A percentile compares a stretch with the other conserved stretches of the same genome.
Evolutionary conservation across 2,888 invertebrate species (phyloP).

Genomic region (Mycalesis mineus): DNA sequence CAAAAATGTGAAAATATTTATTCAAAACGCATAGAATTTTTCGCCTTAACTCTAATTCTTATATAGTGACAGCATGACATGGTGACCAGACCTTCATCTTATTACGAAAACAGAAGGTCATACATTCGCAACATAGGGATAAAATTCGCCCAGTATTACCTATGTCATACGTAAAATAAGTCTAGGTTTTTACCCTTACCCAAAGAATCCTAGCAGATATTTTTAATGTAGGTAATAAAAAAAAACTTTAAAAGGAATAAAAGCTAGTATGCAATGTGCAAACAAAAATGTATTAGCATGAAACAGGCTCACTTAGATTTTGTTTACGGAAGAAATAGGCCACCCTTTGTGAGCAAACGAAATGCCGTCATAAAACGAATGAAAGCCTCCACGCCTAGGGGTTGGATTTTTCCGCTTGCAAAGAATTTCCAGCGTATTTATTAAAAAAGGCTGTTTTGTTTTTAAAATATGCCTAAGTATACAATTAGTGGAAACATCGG

Average conservation of each 20-base stretch:
- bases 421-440: not conserved
- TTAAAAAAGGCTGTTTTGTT: not conserved
- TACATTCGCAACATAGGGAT: no score
- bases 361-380: constrained; percentile 1
- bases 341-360: constrained; percentile 1
- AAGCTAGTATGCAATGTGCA: not conserved
- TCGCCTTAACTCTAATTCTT: no score
- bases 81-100: no score
- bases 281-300: not conserved
- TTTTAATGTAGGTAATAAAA: not conserved
- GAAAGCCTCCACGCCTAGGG: not conserved
- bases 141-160: no score
- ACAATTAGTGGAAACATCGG: no score
- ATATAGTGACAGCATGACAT: no score
- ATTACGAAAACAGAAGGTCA: no score
- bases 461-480: not conserved
- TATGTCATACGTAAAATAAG: no score
- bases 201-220: no score
- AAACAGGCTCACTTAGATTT: not conserved
- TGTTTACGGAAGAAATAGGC: constrained; percentile 5
- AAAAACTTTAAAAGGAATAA: not conserved
- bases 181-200: no score
- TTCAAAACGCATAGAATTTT: no score
- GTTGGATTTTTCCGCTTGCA: not conserved
- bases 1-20: no score